Evolutionary conservation across 2,113 vertebrate species (phyloP).

Genomic region (Xyliphius kryptos): DNA sequence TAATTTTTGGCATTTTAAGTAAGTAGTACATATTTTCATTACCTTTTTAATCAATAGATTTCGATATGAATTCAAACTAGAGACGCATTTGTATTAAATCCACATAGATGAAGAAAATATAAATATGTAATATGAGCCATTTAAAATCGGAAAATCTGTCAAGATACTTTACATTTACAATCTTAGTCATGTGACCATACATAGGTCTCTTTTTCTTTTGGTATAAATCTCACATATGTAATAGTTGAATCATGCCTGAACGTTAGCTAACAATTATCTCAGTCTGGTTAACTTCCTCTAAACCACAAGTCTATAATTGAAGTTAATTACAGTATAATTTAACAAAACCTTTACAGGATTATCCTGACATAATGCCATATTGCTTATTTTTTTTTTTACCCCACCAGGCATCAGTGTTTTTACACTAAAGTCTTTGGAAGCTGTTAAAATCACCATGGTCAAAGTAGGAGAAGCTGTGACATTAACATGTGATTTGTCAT

Average conservation of each 20-base stretch:
- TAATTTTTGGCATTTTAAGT: too few species aligned
- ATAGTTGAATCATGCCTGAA: not conserved
- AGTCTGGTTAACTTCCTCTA: not conserved
- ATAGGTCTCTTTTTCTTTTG: too few species aligned
- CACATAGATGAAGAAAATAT: not conserved
- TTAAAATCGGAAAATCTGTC: too few species aligned
- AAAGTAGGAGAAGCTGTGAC: not conserved
- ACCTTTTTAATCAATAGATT: too few species aligned
- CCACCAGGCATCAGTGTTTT: slow-evolving; percentile 7
- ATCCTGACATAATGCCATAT: not conserved
- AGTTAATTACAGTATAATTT: slow-evolving; percentile 7
- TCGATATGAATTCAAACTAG: too few species aligned
- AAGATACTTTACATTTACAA: too few species aligned
- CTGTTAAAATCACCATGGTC: slow-evolving; percentile 4
- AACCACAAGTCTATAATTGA: not conserved
- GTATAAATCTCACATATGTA: not conserved
- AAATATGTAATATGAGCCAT: not conserved
- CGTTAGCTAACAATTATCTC: not conserved
- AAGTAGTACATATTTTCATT: too few species aligned
- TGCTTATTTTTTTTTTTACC: not conserved
- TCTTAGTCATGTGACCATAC: too few species aligned
- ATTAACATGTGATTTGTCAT: slow-evolving; percentile 18
- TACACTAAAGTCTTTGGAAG: slow-evolving; percentile 3
- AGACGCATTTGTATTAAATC: too few species aligned
- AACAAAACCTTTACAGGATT: not conserved